Evolutionary conservation across 2,113 vertebrate species (phyloP).

Genomic region (Vireo altiloquus): DNA sequence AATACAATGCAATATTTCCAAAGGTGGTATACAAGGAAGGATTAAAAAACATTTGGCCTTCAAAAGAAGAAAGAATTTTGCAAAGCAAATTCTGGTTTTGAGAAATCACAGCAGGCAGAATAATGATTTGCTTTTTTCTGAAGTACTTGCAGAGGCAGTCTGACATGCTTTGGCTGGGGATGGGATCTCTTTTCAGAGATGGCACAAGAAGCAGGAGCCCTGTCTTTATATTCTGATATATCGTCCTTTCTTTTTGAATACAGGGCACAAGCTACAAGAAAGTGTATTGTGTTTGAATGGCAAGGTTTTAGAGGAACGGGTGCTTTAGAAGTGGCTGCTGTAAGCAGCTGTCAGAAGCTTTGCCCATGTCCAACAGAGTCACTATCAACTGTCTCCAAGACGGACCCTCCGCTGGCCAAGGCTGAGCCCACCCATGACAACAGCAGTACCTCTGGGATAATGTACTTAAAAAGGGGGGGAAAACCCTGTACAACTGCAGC

Average conservation of each 20-base stretch:
- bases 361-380: not conserved
- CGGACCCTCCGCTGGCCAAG: accelerated
- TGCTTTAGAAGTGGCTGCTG: not conserved
- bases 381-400: not conserved
- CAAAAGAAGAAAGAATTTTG: not conserved
- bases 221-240: not conserved
- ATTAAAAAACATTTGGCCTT: not conserved
- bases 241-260: not conserved
- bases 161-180: not conserved
- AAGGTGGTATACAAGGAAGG: not conserved
- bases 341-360: not conserved
- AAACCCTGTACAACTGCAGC: not conserved
- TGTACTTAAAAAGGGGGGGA: not conserved
- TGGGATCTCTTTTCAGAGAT: not conserved
- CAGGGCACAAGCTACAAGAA: not conserved
- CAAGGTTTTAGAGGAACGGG: not conserved
- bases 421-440: accelerated
- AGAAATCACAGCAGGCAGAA: not conserved
- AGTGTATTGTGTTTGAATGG: not conserved
- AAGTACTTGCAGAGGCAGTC: not conserved
- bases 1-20: not conserved
- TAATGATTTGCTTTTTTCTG: not conserved
- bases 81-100: not conserved
- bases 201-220: not conserved
- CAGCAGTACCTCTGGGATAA: not conserved